A percentile compares a stretch with the other conserved stretches of the same genome.
These are phyloP conservation scores for Melospiza melodia DNA, from an alignment of 2,113 vertebrate genomes.

Conservation along the genomic window DNA sequence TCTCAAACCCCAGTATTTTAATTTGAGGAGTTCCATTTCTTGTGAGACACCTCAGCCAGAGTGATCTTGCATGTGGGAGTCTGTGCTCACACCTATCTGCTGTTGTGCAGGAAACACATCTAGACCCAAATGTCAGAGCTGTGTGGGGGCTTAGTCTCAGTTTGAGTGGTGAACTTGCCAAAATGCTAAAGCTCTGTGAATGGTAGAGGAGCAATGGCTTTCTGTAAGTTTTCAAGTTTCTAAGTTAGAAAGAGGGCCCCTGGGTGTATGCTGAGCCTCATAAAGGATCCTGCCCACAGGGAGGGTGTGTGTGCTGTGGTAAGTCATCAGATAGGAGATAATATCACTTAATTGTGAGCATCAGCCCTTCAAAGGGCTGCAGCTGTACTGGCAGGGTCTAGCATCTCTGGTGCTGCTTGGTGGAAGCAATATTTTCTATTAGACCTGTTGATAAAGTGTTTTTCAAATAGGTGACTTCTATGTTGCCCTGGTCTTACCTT, in stretches of 20 bases:
- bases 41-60: neutral
- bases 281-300: accelerated
- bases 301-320: accelerated
- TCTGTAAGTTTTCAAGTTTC: neutral
- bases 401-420: neutral
- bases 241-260: too few species aligned
- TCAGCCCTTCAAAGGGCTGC: neutral
- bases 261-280: neutral
- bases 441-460: neutral
- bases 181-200: neutral
- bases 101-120: neutral
- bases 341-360: neutral
- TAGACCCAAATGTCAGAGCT: neutral
- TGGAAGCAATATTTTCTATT: neutral
- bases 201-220: neutral
- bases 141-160: accelerated
- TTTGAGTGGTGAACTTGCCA: neutral
- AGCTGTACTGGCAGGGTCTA: neutral
- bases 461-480: neutral
- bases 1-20: neutral
- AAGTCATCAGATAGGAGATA: neutral
- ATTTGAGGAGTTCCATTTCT: neutral
- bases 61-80: neutral
- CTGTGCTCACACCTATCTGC: neutral
- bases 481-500: neutral